phyloP scores from a whole-genome alignment of 2,888 invertebrate genomes.

The Xiphydria camelus region DNA sequence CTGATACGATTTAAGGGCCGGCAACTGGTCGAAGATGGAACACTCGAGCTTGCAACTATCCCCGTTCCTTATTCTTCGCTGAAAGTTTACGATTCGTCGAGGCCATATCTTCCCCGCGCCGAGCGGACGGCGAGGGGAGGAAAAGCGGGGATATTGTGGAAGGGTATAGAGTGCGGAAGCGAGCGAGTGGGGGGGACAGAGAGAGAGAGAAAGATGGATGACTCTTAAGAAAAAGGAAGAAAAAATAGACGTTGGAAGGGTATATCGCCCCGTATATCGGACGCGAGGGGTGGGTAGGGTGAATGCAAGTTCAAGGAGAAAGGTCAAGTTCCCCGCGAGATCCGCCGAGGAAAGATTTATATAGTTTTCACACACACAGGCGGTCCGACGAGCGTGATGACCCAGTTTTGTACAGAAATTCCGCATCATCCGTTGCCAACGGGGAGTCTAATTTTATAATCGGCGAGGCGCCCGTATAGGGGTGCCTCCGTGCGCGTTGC shows the following conservation, averaged over 20 bases:
- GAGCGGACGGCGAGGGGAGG: neutral
- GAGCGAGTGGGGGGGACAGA: neutral
- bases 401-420: too few species aligned
- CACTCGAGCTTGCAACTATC: neutral
- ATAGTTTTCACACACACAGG: too few species aligned
- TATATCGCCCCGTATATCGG: conserved; percentile 3
- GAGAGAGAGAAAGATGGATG: neutral
- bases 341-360: conserved; percentile 14
- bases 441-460: too few species aligned
- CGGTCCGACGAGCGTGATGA: too few species aligned
- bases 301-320: conserved; percentile 29
- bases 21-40: too few species aligned
- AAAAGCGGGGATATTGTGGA: conserved; percentile 10
- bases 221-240: conserved; percentile 1
- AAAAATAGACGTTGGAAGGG: conserved; percentile 8
- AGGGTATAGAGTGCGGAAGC: conserved; percentile 4
- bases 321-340: conserved; percentile 28
- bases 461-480: too few species aligned
- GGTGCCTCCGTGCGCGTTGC: too few species aligned
- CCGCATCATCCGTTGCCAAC: too few species aligned
- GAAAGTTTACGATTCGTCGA: neutral
- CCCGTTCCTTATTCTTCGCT: neutral
- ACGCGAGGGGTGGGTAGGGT: neutral
- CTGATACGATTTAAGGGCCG: too few species aligned
- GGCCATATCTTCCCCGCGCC: neutral